A percentile compares a stretch with the other conserved stretches of the same genome.
Evolutionary conservation across 2,888 invertebrate genomes (phyloP).

Genomic region (Yponomeuta malinellus): DNA sequence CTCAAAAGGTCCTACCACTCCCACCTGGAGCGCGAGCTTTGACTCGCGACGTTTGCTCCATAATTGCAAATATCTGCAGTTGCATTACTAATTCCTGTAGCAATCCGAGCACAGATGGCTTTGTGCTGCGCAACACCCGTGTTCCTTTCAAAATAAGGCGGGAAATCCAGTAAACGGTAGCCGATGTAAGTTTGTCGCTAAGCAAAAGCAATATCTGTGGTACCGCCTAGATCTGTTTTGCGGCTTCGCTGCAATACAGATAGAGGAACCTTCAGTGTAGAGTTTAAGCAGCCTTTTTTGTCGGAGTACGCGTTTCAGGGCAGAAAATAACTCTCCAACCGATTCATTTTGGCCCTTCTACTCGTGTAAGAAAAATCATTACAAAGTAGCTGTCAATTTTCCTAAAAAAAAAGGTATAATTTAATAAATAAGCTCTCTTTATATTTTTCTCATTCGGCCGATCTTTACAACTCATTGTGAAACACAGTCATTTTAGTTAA

Average conservation of each 20-base stretch:
- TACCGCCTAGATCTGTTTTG: not conserved
- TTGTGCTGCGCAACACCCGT: not conserved
- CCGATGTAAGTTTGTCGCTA: not conserved
- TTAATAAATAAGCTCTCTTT: too few species aligned
- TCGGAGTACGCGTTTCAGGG: too few species aligned
- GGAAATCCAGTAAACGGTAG: not conserved
- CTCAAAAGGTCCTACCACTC: not conserved
- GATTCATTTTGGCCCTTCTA: too few species aligned
- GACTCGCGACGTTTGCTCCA: slow-evolving; percentile 1
- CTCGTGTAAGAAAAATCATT: too few species aligned
- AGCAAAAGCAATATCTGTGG: not conserved
- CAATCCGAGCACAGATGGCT: not conserved
- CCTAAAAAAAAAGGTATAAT: too few species aligned
- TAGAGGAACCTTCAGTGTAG: too few species aligned
- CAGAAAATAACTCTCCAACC: too few species aligned
- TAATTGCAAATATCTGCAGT: slow-evolving; percentile 1
- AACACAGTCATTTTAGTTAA: too few species aligned
- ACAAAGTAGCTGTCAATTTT: too few species aligned
- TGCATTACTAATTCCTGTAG: not conserved
- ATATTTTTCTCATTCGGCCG: too few species aligned
- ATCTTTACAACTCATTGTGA: too few species aligned
- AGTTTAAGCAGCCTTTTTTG: too few species aligned
- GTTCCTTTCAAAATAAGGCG: not conserved
- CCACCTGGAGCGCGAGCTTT: not conserved
- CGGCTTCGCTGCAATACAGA: not conserved